These are phyloP conservation scores for Ceratina australensis DNA, from an alignment of 1,140 invertebrate genomes.

Conservation along the genomic window DNA sequence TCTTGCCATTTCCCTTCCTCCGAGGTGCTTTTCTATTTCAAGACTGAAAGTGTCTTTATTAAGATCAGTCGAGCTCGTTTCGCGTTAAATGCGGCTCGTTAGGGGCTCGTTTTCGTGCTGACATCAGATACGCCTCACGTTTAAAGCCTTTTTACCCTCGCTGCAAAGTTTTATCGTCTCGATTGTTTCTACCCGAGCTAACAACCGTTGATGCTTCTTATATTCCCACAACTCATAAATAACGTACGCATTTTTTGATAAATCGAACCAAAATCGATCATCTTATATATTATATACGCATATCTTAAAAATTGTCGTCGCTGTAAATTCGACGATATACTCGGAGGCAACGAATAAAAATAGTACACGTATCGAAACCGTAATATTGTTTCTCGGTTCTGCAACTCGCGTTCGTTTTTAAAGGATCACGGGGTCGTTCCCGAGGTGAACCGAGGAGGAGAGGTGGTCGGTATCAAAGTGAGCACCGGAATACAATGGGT, in stretches of 20 bases:
- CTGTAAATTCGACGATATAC: neutral
- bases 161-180: slow-evolving; percentile 20
- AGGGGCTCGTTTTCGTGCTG: slow-evolving; percentile 7
- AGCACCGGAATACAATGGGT: slow-evolving; percentile 58
- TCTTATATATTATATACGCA: too few species aligned
- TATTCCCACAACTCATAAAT: neutral
- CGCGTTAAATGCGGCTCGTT: slow-evolving; percentile 18
- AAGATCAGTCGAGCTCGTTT: neutral
- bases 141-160: neutral
- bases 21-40: neutral
- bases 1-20: neutral
- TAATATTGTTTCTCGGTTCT: neutral
- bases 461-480: slow-evolving; percentile 27
- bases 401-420: slow-evolving; percentile 12
- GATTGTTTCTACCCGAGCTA: neutral
- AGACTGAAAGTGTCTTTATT: slow-evolving; percentile 5
- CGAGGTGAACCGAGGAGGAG: neutral
- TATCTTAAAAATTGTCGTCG: too few species aligned
- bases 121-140: slow-evolving; percentile 8
- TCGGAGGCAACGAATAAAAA: neutral
- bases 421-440: slow-evolving; percentile 20
- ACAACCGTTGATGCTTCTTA: neutral
- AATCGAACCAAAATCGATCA: too few species aligned
- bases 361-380: neutral
- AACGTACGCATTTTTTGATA: too few species aligned